These are phyloP conservation scores for Microplitis deprimator DNA, from an alignment of 2,888 invertebrate species.

Conservation along the genomic window DNA sequence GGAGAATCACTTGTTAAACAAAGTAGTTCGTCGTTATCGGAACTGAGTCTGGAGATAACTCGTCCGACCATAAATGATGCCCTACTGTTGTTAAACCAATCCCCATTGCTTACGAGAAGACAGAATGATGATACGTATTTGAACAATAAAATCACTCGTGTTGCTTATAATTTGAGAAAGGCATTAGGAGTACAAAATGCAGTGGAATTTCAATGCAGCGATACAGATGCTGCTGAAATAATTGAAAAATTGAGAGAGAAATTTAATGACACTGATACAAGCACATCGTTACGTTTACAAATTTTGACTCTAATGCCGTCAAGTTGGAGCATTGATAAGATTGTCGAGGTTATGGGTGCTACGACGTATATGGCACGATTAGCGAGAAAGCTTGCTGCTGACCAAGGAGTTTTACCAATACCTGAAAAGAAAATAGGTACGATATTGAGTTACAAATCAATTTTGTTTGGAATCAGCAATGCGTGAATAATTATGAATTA, in stretches of 20 bases:
- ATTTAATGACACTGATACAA: constrained; percentile 26
- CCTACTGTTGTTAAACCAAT: constrained; percentile 36
- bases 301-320: constrained; percentile 33
- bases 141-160: constrained; percentile 38
- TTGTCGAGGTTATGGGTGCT: constrained; percentile 33
- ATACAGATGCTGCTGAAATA: constrained; percentile 35
- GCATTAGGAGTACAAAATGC: constrained; percentile 28
- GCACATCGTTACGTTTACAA: constrained; percentile 23
- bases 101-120: constrained; percentile 34
- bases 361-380: constrained; percentile 33
- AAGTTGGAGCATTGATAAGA: constrained; percentile 33
- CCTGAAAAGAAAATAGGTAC: constrained; percentile 32
- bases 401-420: constrained; percentile 23
- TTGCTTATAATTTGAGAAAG: constrained; percentile 34
- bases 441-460: constrained; percentile 7
- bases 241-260: constrained; percentile 39
- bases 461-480: not conserved
- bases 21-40: constrained; percentile 41
- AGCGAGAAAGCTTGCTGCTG: constrained; percentile 33
- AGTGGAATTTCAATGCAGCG: constrained; percentile 15
- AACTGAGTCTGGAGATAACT: constrained; percentile 35
- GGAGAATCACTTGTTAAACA: constrained; percentile 20
- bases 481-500: not conserved
- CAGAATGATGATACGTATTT: constrained; percentile 30
- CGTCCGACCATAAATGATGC: constrained; percentile 37